Percentiles rank a stretch among this genome's conserved stretches.
Evolutionary conservation across 2,888 invertebrate genomes (phyloP).

Genomic region (Drosophila anceps): DNA sequence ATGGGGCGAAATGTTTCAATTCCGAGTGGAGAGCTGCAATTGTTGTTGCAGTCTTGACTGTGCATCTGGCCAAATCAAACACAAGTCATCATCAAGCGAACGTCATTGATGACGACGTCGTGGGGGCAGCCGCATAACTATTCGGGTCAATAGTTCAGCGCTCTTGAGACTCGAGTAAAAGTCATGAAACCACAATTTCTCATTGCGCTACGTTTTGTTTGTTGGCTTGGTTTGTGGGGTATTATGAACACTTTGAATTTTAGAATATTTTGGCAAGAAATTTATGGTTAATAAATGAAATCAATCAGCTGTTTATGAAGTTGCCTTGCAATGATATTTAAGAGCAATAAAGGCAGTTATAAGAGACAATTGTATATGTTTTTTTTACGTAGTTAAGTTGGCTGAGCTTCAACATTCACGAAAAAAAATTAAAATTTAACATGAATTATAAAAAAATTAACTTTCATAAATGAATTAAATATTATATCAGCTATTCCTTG

Average conservation of each 20-base stretch:
- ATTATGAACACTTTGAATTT: not conserved
- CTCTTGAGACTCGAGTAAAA: slow-evolving; percentile 30
- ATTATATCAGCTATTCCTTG: too few species aligned
- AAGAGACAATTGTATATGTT: too few species aligned
- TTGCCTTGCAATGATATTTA: too few species aligned
- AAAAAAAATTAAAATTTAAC: not conserved
- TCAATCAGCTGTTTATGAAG: not conserved
- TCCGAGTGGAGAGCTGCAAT: slow-evolving; percentile 30
- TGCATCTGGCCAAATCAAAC: slow-evolving; percentile 63
- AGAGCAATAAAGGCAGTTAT: too few species aligned
- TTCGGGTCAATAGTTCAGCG: slow-evolving; percentile 75
- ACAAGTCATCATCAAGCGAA: slow-evolving; percentile 65
- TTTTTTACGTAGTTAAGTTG: too few species aligned
- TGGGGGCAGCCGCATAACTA: slow-evolving; percentile 62
- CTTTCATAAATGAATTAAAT: too few species aligned
- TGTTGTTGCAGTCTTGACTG: slow-evolving; percentile 4
- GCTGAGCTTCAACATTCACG: too few species aligned
- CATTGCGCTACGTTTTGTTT: slow-evolving; percentile 34
- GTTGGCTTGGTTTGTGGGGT: slow-evolving; percentile 1
- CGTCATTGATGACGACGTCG: slow-evolving; percentile 69
- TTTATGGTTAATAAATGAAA: not conserved
- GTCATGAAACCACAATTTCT: slow-evolving; percentile 60
- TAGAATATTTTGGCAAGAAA: not conserved
- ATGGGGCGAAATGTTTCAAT: slow-evolving; percentile 76
- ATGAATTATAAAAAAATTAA: too few species aligned